A percentile compares a stretch with the other conserved stretches of the same genome.
Conservation (phyloP, 1,140 invertebrate species). For the Phthorimaea operculella region DNA sequence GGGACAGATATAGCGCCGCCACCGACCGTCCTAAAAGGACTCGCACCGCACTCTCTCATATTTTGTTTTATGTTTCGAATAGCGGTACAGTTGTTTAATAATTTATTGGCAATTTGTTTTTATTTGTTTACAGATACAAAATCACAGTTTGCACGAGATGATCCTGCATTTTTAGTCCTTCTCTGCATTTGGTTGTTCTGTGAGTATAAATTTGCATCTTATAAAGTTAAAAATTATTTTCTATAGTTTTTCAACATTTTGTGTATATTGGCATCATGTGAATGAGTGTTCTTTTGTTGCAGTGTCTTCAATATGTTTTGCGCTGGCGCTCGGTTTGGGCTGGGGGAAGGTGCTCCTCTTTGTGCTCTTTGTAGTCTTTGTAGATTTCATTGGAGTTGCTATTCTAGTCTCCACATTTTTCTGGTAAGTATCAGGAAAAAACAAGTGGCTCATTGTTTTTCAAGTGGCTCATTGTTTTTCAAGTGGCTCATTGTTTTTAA, state of each 20-base stretch:
- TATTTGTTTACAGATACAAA: constrained; percentile 85
- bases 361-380: constrained; percentile 91
- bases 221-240: not conserved
- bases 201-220: constrained; percentile 63
- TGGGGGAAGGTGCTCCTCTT: constrained; percentile 86
- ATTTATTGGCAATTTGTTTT: no score
- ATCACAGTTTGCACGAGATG: constrained; percentile 98
- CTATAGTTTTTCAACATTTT: not conserved
- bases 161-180: constrained; percentile 97
- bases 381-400: constrained; percentile 93
- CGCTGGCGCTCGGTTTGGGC: constrained; percentile 80
- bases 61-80: no score
- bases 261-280: not conserved
- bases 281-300: constrained; percentile 25
- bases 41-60: no score
- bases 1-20: no score
- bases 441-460: no score
- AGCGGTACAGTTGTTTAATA: no score
- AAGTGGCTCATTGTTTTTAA: no score
- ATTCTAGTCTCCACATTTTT: constrained; percentile 89
- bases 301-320: constrained; percentile 93
- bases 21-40: no score
- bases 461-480: no score
- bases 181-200: constrained; percentile 87
- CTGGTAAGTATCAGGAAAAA: constrained; percentile 84